These are phyloP conservation scores for Trididemnum nubilum DNA, from an alignment of 23 tunicate species.

Conservation along the genomic window DNA sequence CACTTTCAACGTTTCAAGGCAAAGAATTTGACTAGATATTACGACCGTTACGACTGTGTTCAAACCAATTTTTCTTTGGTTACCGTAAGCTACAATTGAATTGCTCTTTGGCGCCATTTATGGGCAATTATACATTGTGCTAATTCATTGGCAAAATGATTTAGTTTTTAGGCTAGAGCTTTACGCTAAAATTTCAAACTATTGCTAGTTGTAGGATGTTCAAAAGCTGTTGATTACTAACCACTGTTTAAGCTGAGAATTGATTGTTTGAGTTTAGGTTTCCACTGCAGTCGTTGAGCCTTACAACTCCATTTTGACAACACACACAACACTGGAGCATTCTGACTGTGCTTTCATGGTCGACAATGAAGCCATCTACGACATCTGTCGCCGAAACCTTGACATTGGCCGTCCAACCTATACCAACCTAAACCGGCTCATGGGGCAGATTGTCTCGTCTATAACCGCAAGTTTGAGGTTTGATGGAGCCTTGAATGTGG, in stretches of 20 bases:
- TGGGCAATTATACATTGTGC: not conserved
- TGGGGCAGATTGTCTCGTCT: constrained; percentile 87
- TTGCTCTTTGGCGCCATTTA: too few relatives aligned
- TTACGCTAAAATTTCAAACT: too few relatives aligned
- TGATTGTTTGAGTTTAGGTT: constrained; percentile 21
- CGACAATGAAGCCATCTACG: constrained; percentile 90
- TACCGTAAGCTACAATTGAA: too few relatives aligned
- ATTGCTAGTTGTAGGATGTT: too few relatives aligned
- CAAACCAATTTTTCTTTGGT: too few relatives aligned
- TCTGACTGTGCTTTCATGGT: constrained; percentile 96
- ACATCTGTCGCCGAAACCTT: constrained; percentile 75
- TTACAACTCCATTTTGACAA: constrained; percentile 84
- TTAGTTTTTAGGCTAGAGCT: too few relatives aligned
- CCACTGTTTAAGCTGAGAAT: not conserved
- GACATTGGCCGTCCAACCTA: constrained; percentile 81
- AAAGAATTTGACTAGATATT: too few relatives aligned
- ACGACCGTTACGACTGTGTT: too few relatives aligned
- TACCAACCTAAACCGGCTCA: constrained; percentile 78
- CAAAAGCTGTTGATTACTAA: not conserved
- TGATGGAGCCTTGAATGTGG: constrained; percentile 84
- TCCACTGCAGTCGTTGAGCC: constrained; percentile 92
- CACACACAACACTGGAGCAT: constrained; percentile 90
- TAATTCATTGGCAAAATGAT: not conserved
- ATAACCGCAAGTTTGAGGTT: constrained; percentile 87
- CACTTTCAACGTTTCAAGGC: too few relatives aligned